Percentiles rank a stretch among this genome's conserved stretches.
Conservation (phyloP, 2,888 invertebrate genomes). For the Noctua janthina region DNA sequence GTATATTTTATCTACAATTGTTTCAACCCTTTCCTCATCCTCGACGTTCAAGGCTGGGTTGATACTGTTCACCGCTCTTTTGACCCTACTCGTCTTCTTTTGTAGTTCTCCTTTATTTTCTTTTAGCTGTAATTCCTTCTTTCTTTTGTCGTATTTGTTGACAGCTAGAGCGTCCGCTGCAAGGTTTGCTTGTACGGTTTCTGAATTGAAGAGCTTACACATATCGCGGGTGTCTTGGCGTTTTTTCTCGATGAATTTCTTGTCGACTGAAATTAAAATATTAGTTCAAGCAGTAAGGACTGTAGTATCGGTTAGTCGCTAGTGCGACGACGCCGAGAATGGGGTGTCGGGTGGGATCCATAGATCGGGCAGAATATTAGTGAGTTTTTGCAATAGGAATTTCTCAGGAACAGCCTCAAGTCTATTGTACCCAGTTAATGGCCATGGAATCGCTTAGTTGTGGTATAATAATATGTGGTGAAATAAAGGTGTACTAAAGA, state of each 20-base stretch:
- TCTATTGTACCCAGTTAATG: not conserved
- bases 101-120: conserved; percentile 16
- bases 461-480: not conserved
- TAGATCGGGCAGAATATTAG: too few species aligned
- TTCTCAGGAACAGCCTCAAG: not conserved
- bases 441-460: not conserved
- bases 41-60: conserved; percentile 70
- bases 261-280: conserved; percentile 75
- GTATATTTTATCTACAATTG: conserved; percentile 82
- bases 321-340: not conserved
- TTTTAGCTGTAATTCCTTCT: conserved; percentile 23
- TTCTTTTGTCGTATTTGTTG: conserved; percentile 50
- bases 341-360: not conserved
- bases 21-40: conserved; percentile 77
- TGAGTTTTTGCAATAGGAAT: not conserved
- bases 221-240: conserved; percentile 85
- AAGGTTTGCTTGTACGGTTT: conserved; percentile 67
- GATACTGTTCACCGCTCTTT: conserved; percentile 63
- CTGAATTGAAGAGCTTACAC: conserved; percentile 81
- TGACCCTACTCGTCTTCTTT: conserved; percentile 55
- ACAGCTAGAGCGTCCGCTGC: conserved; percentile 9
- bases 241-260: conserved; percentile 78
- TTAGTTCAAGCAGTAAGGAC: not conserved
- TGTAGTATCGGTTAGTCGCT: not conserved
- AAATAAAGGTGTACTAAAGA: not conserved